Evolutionary conservation across 2,888 invertebrate genomes (phyloP), one percentile per base, ranked within the genome.

Genomic region (Ernsta delagoae): DNA sequence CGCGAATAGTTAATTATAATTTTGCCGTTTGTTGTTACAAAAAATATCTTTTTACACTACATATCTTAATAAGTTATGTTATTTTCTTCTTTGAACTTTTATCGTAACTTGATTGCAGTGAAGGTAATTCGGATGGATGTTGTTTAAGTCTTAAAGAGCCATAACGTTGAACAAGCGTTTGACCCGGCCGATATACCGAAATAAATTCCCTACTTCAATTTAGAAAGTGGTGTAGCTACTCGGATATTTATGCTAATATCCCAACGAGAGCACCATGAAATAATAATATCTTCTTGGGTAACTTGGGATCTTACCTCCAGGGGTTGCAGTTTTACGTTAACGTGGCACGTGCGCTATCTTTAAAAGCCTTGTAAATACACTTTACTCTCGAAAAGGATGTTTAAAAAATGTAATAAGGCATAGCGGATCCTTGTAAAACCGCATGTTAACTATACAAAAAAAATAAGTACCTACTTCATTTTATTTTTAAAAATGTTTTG

Each of bases 191-290:
- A 70, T 69, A 63, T 34, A 34, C 39, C 50, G 36, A 62, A 54
- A 73, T 72, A 73, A 71, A 72, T 72, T 74, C 71, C 59, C 72
- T 54, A 45, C 72, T 71, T 73, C 77, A 77, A 74, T 78, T 78
- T 75, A 75, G 71, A 74, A 75, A 77, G 79, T 77, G 74, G 71
- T 66, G 70, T 70, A 71, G 60, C 65, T 71, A 72, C 74, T 73
- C 67, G 74, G 72, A 72, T 77, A 78, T 76, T 80, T 79, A 80
- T 78, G 79, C 76, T 79, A 78, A 79, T 78, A 72, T 74, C 65
- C 66, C 62, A 74, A 71, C 72, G 71, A 66, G 69, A 70, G 70
- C 73, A 75, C 72, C 74, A 76, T 79, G 75, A 75, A 74, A 78
- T 77, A 77, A 77, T 79, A 78, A 78, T 77, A 77, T 74, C 50